Evolutionary conservation across 2,888 invertebrate species (phyloP), one percentile per base, ranked within the genome.

Genomic region (Drymonia ruficornis): DNA sequence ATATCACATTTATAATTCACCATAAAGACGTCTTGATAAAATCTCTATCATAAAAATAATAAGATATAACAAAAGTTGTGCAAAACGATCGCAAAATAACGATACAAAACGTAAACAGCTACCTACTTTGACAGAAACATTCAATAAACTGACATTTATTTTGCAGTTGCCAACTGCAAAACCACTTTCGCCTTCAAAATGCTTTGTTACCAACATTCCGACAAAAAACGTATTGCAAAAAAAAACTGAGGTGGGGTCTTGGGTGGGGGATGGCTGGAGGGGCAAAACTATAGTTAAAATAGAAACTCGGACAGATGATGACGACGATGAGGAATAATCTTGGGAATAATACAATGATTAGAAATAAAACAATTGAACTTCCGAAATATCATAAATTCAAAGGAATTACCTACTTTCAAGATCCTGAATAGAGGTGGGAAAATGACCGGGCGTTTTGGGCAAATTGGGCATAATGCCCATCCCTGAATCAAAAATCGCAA

Each of bases 91-190:
- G 89, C 87, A 90, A 91, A 90, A 89, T 87, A 91, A 84, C 83
- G 75, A 86, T 89, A 90, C 87, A 91, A 92, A 92, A 91, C 89
- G 85, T 91, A 92, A 92, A 91, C 91, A 92, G 86, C 90, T 86
- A 87, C 89, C 89, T 84, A 81, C 89, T 89, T 89, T 92, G 91
- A 92, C 91, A 92, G 88, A 79, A 86, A 81, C 85, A 82, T 84
- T 78, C 79, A 83, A 79, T 83, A 86, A 87, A 91, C 90, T 91
- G 72, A 73, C 72, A 72, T 63, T 70, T 65, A 59, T 53, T 62
- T 66, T 78, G 77, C 72, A 61, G 76, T 76, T 89, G 81, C 89
- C 89, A 89, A 87, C 83, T 77, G 72, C 72, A 70, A 75, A 82
- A 82, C 76, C 67, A 87, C 85, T 87, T 87, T 89, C 85, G 80